phyloP scores from a whole-genome alignment of 2,113 vertebrate genomes.

The Dromiciops gliroides region DNA sequence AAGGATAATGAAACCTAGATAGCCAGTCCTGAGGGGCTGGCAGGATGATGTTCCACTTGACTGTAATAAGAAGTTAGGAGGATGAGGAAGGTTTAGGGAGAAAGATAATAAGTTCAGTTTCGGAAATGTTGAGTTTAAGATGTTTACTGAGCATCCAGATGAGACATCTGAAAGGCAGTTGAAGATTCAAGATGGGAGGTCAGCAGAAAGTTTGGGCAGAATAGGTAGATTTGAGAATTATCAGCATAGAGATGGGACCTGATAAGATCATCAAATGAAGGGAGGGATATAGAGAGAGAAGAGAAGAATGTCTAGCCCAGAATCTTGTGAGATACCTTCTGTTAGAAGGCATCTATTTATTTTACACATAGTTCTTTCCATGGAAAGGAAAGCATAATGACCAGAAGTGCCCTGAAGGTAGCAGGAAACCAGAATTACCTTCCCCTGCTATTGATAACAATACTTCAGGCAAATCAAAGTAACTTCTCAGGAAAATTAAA shows the following conservation, averaged over 20 bases:
- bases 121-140: neutral
- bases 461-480: neutral
- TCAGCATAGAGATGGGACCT: neutral
- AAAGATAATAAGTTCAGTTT: neutral
- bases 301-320: neutral
- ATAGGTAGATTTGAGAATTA: neutral
- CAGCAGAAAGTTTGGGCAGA: neutral
- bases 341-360: neutral
- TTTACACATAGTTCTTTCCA: neutral
- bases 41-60: neutral
- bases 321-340: too few species aligned
- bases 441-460: neutral
- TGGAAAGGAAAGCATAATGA: neutral
- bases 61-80: neutral
- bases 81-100: neutral
- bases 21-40: neutral
- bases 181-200: neutral
- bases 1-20: neutral
- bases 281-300: neutral
- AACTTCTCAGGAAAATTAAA: neutral
- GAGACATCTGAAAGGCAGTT: neutral
- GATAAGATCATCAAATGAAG: neutral
- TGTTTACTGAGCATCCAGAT: neutral
- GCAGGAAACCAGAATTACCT: neutral
- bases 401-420: neutral